Evolutionary conservation across 2,113 vertebrate species (phyloP).

Genomic region (Hydrochoerus hydrochaeris): DNA sequence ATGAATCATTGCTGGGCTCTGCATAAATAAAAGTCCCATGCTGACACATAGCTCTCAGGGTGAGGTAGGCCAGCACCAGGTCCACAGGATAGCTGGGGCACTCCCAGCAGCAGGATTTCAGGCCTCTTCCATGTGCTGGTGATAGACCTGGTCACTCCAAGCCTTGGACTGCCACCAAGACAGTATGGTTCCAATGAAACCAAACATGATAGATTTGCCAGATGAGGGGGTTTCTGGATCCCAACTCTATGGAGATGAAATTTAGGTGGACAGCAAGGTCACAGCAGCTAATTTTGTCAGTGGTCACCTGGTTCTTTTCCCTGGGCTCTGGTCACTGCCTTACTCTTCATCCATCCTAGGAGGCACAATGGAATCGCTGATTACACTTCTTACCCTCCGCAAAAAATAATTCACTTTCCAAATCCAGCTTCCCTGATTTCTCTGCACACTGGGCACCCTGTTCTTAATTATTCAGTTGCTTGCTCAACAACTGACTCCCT

Average conservation of each 20-base stretch:
- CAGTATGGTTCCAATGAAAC: not conserved
- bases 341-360: not conserved
- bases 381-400: not conserved
- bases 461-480: not conserved
- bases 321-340: not conserved
- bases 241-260: too few species aligned
- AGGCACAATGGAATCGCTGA: not conserved
- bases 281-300: too few species aligned
- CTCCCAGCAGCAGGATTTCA: accelerated
- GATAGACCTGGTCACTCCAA: not conserved
- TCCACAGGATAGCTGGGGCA: not conserved
- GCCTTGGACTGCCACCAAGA: not conserved
- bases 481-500: not conserved
- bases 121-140: not conserved
- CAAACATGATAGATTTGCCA: not conserved
- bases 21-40: not conserved
- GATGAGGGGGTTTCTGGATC: not conserved
- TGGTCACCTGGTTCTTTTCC: not conserved
- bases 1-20: not conserved
- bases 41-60: not conserved
- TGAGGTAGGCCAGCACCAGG: accelerated
- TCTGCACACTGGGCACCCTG: not conserved
- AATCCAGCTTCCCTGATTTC: not conserved
- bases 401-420: not conserved
- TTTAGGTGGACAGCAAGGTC: not conserved